phyloP scores from a whole-genome alignment of 2,888 invertebrate genomes.

The Apamea crenata region DNA sequence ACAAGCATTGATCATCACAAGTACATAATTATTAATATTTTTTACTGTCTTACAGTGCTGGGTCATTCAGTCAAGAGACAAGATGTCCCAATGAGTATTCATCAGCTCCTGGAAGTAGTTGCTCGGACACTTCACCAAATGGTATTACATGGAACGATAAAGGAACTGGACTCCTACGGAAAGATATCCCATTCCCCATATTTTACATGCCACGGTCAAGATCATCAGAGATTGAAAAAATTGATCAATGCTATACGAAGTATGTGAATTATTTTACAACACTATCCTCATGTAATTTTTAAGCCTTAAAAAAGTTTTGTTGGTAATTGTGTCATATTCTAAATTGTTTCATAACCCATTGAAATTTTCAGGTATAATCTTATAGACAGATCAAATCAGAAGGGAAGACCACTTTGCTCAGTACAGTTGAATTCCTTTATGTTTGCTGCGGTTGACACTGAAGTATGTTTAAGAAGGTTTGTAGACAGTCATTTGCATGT shows the following conservation, averaged over 20 bases:
- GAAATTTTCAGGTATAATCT: constrained; percentile 91
- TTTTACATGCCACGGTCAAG: constrained; percentile 92
- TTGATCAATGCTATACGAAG: constrained; percentile 91
- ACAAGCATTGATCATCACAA: too few species aligned
- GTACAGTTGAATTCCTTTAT: constrained; percentile 96
- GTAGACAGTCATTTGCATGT: constrained; percentile 36
- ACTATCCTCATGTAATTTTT: background rate
- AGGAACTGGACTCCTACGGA: constrained; percentile 94
- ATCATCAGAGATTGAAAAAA: constrained; percentile 89
- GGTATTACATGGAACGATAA: constrained; percentile 95
- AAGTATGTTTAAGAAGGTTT: constrained; percentile 94
- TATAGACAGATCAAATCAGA: constrained; percentile 91
- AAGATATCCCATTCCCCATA: constrained; percentile 97
- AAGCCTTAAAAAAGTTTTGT: background rate
- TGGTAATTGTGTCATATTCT: background rate
- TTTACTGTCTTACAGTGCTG: constrained; percentile 75
- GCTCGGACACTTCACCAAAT: constrained; percentile 85
- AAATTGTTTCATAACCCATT: constrained; percentile 4
- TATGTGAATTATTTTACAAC: constrained; percentile 57
- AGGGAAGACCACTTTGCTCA: constrained; percentile 95
- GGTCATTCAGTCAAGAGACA: constrained; percentile 91
- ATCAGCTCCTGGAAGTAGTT: constrained; percentile 82
- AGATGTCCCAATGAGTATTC: constrained; percentile 96
- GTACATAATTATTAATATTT: background rate
- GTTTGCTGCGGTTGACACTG: constrained; percentile 96